These are phyloP conservation scores for Sebastes iracundus DNA, from an alignment of 2,797 vertebrate genomes.

Conservation along the genomic window DNA sequence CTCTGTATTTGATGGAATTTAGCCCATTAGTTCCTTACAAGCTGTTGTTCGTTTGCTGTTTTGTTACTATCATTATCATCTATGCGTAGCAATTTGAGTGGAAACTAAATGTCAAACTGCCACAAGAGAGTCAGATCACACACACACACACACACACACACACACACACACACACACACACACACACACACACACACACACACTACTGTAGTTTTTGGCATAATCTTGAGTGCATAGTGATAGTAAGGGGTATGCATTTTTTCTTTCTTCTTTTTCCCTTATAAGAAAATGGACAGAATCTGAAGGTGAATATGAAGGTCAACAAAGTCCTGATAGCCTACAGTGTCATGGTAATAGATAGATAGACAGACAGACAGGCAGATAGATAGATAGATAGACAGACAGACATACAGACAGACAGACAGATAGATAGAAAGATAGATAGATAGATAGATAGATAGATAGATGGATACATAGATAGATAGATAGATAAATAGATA, in stretches of 20 bases:
- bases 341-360: not conserved
- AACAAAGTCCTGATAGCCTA: not conserved
- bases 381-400: too few species aligned
- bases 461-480: constrained; percentile 10
- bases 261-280: not conserved
- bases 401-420: fast-evolving
- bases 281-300: not conserved
- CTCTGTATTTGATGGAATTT: not conserved
- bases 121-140: not conserved
- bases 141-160: not conserved
- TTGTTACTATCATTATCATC: not conserved
- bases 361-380: not conserved
- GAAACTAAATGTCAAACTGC: not conserved
- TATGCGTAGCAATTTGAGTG: not conserved
- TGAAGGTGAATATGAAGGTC: constrained; percentile 22
- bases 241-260: not conserved
- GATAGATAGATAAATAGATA: not conserved
- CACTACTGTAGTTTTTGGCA: not conserved
- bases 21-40: not conserved
- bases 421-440: not conserved
- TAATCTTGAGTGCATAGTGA: not conserved
- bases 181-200: not conserved
- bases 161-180: not conserved
- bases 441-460: constrained; percentile 21
- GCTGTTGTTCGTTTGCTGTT: not conserved